Evolutionary conservation across 2,797 vertebrate genomes (phyloP).

Genomic region (Myoxocephalus aenaeus): DNA sequence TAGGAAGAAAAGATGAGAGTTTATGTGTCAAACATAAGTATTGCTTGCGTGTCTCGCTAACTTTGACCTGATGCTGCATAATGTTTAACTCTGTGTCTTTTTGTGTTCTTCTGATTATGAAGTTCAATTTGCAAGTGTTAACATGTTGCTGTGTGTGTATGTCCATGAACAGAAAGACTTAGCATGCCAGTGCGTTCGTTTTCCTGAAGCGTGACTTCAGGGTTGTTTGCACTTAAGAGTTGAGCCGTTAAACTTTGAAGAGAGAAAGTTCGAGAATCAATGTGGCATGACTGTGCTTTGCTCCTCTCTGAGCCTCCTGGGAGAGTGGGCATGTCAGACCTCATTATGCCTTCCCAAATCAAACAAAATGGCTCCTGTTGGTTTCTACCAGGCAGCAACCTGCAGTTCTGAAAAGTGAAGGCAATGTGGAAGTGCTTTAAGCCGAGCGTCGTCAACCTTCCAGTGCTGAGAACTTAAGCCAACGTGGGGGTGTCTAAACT

Average conservation of each 20-base stretch:
- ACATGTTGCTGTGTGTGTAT: background rate
- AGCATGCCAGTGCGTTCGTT: conserved; percentile 2
- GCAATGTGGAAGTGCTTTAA: background rate
- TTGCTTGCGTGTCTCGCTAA: background rate
- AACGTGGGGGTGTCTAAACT: background rate
- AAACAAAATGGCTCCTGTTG: conserved; percentile 60
- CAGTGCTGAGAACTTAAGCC: background rate
- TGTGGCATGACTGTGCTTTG: conserved; percentile 36
- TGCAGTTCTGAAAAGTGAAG: background rate
- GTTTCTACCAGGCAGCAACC: conserved; percentile 13
- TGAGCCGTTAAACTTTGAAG: conserved; percentile 48
- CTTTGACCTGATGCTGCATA: background rate
- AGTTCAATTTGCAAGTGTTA: conserved; percentile 4
- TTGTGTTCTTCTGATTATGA: conserved; percentile 3
- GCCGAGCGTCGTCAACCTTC: background rate
- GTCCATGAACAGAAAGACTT: conserved; percentile 1
- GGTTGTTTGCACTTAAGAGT: conserved; percentile 54
- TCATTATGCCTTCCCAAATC: conserved; percentile 66
- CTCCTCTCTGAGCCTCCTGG: conserved; percentile 39
- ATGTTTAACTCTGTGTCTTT: background rate
- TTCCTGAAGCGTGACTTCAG: conserved; percentile 40
- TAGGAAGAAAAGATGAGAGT: background rate
- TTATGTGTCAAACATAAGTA: background rate
- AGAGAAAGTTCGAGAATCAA: conserved; percentile 48
- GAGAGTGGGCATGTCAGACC: conserved; percentile 55